Evolutionary conservation across 1,140 invertebrate genomes (phyloP), one percentile per base, ranked within the genome.

Genomic region (Elysia chlorotica): DNA sequence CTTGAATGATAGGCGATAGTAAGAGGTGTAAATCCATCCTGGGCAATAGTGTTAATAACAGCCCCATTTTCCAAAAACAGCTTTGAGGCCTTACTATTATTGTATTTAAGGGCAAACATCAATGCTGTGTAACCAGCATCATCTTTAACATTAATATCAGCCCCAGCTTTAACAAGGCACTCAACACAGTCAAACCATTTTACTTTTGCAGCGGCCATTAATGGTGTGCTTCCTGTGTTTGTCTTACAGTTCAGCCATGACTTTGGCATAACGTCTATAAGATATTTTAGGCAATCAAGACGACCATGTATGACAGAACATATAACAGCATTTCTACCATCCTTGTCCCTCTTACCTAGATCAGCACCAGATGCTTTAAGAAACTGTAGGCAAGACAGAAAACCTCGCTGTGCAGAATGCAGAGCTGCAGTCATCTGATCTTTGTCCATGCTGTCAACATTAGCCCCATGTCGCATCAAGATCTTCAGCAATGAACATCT

Each of bases 131-230:
- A 65, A 2, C 63, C 62, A 21, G 37, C 41, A 14, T 38, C 10
- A 23, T 73, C 71, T 41, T 5, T 6, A n/a, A 56, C 25, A 25
- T 65, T 66, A 5, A 65, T 28, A n/a, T 66, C 62, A 2, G 71
- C 71, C 0, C 25, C 35, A 21, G 17, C n/a, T 1, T 35, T 2
- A 56, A 65, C 21, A 30, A 73, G 31, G 19, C 41, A 63, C 23
- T 65, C 3, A 6, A 73, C 28, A 25, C 41, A 53, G 17, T 54
- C n/a, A 19, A 17, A 10, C 5, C 56, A 28, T 17, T 53, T 53
- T 30, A 36, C n/a, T 23, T 33, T 57, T 31, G 62, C 53, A 23
- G 71, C 62, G 36, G 56, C 30, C 41, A 73, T 65, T 2, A 66
- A n/a, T 5, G 71, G 54, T 2, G 71, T 65, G 37, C 10, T n/a